phyloP scores from a whole-genome alignment of 2,888 invertebrate genomes.

The Drosophila flavopinicola region DNA sequence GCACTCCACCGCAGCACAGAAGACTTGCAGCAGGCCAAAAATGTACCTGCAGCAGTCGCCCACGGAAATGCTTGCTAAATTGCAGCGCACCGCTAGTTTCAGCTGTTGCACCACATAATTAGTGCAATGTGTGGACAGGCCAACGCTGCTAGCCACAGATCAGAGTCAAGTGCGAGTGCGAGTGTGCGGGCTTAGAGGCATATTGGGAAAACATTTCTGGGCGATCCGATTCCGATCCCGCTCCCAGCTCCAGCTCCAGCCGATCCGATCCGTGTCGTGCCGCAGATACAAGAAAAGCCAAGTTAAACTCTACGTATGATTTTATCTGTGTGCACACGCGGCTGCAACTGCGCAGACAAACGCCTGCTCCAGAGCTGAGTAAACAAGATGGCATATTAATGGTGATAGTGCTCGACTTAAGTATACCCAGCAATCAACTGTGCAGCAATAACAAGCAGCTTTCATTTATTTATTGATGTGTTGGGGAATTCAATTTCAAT shows the following conservation, averaged over 20 bases:
- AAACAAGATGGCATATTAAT: conserved; percentile 8
- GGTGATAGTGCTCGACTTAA: neutral
- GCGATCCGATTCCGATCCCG: conserved; percentile 43
- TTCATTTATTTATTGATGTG: no score
- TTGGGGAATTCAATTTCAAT: no score
- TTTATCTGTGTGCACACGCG: conserved; percentile 63
- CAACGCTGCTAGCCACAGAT: conserved; percentile 25
- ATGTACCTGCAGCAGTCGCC: conserved; percentile 49
- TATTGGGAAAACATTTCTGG: conserved; percentile 52
- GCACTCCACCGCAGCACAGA: conserved; percentile 8
- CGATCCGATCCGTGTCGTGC: conserved; percentile 50
- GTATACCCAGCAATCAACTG: conserved; percentile 22
- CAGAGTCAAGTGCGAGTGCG: conserved; percentile 8
- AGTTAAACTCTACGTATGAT: conserved; percentile 55
- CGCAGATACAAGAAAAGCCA: conserved; percentile 40
- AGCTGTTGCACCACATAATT: conserved; percentile 51
- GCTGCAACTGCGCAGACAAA: conserved; percentile 26
- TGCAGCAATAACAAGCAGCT: neutral
- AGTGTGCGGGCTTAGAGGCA: conserved; percentile 10
- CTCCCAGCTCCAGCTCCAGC: no score
- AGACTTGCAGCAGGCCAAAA: conserved; percentile 28
- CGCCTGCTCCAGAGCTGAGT: conserved; percentile 20
- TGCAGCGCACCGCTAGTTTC: conserved; percentile 59
- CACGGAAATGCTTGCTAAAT: conserved; percentile 69
- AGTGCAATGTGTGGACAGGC: conserved; percentile 76